Conservation (phyloP, 2,797 vertebrate genomes). For the Manis javanica region DNA sequence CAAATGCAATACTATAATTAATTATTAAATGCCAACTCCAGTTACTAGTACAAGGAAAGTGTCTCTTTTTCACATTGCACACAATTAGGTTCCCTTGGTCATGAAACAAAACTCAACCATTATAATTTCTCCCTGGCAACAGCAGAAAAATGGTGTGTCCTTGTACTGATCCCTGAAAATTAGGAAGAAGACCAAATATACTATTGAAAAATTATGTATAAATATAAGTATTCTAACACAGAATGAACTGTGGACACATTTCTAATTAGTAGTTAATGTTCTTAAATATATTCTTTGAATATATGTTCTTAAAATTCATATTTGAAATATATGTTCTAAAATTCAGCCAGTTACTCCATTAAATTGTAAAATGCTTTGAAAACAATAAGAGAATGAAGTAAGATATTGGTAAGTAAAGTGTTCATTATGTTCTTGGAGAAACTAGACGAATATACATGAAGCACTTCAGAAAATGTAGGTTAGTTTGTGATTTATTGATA, state of each 20-base stretch:
- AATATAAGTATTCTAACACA: neutral
- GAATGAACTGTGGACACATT: neutral
- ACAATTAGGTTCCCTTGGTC: neutral
- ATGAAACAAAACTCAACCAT: neutral
- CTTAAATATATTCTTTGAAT: neutral
- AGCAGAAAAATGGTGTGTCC: neutral
- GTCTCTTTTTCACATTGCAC: neutral
- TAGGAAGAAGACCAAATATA: neutral
- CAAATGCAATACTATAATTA: neutral
- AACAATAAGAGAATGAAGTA: neutral
- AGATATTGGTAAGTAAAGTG: neutral
- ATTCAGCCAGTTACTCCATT: neutral
- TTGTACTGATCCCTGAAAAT: constrained; percentile 2
- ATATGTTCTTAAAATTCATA: neutral
- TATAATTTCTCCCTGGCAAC: neutral
- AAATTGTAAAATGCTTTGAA: neutral
- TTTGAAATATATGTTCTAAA: neutral
- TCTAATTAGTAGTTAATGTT: neutral
- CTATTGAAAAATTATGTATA: neutral
- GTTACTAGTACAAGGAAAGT: neutral
- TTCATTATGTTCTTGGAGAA: neutral
- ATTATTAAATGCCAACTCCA: neutral
- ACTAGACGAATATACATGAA: neutral
- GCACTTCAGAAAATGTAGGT: neutral
- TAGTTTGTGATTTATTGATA: neutral